phyloP scores from a whole-genome alignment of 2,113 vertebrate species.

The Protobothrops flavoviridis region DNA sequence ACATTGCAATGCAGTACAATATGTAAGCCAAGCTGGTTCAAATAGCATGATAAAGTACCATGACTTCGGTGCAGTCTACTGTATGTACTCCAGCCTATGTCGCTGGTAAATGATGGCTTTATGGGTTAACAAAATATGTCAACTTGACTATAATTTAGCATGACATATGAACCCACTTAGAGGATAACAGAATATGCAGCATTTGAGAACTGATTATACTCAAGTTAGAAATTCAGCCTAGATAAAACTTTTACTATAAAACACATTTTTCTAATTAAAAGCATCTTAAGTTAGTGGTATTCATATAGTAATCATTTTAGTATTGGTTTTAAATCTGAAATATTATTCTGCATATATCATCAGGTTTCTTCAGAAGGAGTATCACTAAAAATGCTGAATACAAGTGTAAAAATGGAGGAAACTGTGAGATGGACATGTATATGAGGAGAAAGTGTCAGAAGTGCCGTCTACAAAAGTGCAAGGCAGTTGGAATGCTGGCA shows the following conservation, averaged over 20 bases:
- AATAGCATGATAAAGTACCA: not conserved
- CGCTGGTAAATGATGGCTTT: not conserved
- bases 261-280: not conserved
- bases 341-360: conserved; percentile 18
- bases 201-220: not conserved
- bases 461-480: conserved; percentile 95
- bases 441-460: conserved; percentile 98
- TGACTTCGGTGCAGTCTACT: not conserved
- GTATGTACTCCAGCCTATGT: not conserved
- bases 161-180: not conserved
- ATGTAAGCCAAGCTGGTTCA: not conserved
- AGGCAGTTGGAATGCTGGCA: conserved; percentile 97
- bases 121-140: not conserved
- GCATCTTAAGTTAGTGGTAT: not conserved
- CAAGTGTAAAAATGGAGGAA: conserved; percentile 96
- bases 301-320: not conserved
- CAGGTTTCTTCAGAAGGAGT: conserved; percentile 97
- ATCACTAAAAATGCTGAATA: conserved; percentile 98
- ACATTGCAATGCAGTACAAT: not conserved
- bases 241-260: not conserved
- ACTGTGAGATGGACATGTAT: conserved; percentile 99
- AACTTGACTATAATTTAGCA: not conserved
- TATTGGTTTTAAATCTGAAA: not conserved
- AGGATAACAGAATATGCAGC: not conserved
- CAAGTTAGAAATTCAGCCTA: not conserved